Evolutionary conservation across 2,888 invertebrate species (phyloP), one percentile per base, ranked within the genome.

Genomic region (Lasioglossum figueresi): DNA sequence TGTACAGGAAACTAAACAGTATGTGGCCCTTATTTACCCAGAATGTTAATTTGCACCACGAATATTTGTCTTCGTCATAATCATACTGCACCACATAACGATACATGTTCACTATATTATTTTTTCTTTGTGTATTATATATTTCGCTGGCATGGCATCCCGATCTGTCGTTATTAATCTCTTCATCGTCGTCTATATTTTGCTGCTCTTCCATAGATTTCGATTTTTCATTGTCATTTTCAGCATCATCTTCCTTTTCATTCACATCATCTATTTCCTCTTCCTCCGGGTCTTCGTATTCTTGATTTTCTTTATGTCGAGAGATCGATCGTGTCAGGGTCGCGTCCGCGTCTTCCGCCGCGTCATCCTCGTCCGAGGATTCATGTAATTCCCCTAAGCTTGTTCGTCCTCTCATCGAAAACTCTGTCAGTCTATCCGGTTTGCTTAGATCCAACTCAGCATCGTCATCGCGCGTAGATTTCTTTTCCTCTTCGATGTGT

Each of bases 31-130:
- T 75, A 77, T 96, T 96, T 94, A 97, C 97, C 76, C 96, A 96
- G 71, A 99, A 97, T 0, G 97, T 97, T 5, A 99, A 94, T 94
- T 97, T 97, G 93, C 98, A 99, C 99, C 99, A 99, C 77, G 96
- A 95, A 91, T 97, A 95, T n/a, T 97, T 95, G 79, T 97, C 96
- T 1, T 96, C 96, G 93, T 99, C 99, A 93, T 97, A 98, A 1
- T 95, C 95, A 93, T 98, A 99, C 83, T 96, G 96, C 0, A 96
- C 95, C 0, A 96, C 96, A 75, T 96, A 94, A 3, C 90, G 90
- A 80, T 96, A 93, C 71, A 93, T 94, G 8, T 94, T 94, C 0
- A 96, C 91, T 43, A 96, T 96, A 74, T 95, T 94, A 4, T 8
- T 85, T 79, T 88, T 93, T 83, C 88, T 93, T 90, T 88, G 91